These are phyloP conservation scores for Montipora efflorescens DNA, from an alignment of 64 coral and sea anemone genomes.

Conservation along the genomic window DNA sequence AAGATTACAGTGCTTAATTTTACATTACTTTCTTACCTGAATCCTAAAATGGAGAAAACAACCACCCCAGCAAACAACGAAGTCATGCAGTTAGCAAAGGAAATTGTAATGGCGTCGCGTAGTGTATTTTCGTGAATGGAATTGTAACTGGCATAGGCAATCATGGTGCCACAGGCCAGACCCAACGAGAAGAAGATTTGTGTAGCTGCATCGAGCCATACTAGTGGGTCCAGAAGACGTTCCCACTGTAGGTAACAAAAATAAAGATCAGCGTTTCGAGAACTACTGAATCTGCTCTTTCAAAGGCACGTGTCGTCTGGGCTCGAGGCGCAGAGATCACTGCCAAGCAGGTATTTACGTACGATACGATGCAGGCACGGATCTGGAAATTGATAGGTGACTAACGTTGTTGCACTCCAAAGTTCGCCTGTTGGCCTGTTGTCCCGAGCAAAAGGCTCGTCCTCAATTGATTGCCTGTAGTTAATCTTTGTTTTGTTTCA, in stretches of 20 bases:
- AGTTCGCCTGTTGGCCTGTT: too few species aligned
- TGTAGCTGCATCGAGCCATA: slow-evolving; percentile 97
- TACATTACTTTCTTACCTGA: slow-evolving; percentile 74
- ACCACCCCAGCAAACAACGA: slow-evolving; percentile 94
- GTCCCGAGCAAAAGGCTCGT: neutral
- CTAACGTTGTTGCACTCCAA: too few species aligned
- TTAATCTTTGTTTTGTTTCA: neutral
- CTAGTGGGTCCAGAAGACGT: slow-evolving; percentile 87
- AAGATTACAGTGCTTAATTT: too few species aligned
- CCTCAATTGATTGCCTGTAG: neutral
- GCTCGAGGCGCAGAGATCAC: slow-evolving; percentile 54
- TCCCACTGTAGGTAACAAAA: slow-evolving; percentile 86
- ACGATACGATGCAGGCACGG: neutral
- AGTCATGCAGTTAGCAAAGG: slow-evolving; percentile 87
- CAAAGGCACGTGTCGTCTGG: slow-evolving; percentile 55
- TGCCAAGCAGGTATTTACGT: slow-evolving; percentile 29
- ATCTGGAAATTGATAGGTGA: neutral
- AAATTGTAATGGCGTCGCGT: slow-evolving; percentile 86
- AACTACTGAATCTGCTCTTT: slow-evolving; percentile 73
- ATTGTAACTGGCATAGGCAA: slow-evolving; percentile 98
- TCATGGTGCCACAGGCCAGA: slow-evolving; percentile 88
- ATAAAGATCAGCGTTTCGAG: slow-evolving; percentile 80
- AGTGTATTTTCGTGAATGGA: slow-evolving; percentile 89
- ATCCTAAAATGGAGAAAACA: slow-evolving; percentile 99
- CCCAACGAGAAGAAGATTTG: slow-evolving; percentile 99